Percentiles rank a stretch among this genome's conserved stretches.
Conservation (phyloP, 30 jellyfish, hydroid and myxozoan species). For the Pseudorhiza aurosa region DNA sequence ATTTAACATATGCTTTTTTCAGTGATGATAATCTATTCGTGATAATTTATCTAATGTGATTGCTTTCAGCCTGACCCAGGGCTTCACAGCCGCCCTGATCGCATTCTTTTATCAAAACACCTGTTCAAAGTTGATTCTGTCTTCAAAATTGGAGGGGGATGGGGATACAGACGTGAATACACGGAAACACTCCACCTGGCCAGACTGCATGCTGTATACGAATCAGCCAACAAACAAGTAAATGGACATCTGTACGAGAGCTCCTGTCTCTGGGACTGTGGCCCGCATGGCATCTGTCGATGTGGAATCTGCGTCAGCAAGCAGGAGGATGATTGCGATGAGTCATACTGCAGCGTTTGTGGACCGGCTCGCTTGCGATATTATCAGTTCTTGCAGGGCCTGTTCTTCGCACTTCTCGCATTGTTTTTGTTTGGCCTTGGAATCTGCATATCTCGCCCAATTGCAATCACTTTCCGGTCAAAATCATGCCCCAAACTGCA, state of each 20-base stretch:
- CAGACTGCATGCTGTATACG: constrained; percentile 42
- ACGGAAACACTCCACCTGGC: constrained; percentile 50
- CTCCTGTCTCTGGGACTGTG: constrained; percentile 89
- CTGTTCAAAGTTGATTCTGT: constrained; percentile 55
- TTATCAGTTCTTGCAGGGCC: constrained; percentile 26
- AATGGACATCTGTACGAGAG: constrained; percentile 49
- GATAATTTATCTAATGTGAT: no score
- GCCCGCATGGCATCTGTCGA: constrained; percentile 88
- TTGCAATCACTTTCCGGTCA: constrained; percentile 1
- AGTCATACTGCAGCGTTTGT: constrained; percentile 62
- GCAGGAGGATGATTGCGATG: constrained; percentile 47
- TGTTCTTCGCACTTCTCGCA: background rate
- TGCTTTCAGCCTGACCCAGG: constrained; percentile 86
- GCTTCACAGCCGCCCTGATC: constrained; percentile 82
- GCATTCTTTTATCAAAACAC: constrained; percentile 71
- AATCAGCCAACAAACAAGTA: constrained; percentile 30
- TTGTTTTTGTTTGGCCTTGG: constrained; percentile 4
- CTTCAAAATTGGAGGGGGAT: constrained; percentile 61
- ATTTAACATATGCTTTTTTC: no score
- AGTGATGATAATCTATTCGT: no score
- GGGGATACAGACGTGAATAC: constrained; percentile 45
- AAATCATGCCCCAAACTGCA: constrained; percentile 26
- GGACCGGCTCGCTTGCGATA: constrained; percentile 49
- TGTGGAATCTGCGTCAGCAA: constrained; percentile 90
- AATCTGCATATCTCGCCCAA: background rate